Percentiles rank a stretch among this genome's conserved stretches.
Evolutionary conservation across 2,113 vertebrate species (phyloP).

Genomic region (Myrmecobius fasciatus): DNA sequence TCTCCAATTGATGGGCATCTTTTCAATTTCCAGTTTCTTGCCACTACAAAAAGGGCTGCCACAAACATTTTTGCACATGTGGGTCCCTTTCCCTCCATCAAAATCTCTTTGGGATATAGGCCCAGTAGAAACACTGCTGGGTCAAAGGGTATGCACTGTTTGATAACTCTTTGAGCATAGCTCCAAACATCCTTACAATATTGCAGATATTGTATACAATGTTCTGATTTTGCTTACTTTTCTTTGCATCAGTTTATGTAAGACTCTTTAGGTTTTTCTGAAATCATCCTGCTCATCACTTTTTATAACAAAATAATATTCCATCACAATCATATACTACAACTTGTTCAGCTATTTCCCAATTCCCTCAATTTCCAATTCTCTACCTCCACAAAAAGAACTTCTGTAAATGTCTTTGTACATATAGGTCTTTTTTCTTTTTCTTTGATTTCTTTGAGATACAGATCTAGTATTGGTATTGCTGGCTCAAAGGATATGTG

Average conservation of each 20-base stretch:
- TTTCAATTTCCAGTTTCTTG: too few relatives aligned
- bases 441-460: not conserved
- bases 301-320: not conserved
- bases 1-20: too few relatives aligned
- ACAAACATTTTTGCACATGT: too few relatives aligned
- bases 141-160: too few relatives aligned
- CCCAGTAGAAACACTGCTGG: too few relatives aligned
- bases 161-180: too few relatives aligned
- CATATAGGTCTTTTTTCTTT: not conserved
- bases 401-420: not conserved
- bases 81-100: too few relatives aligned
- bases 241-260: not conserved
- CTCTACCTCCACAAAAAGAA: not conserved
- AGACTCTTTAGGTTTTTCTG: not conserved
- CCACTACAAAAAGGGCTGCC: too few relatives aligned
- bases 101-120: too few relatives aligned
- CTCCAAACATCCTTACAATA: too few relatives aligned
- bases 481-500: not conserved
- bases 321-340: not conserved
- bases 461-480: not conserved
- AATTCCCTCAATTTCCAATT: not conserved
- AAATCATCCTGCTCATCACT: not conserved
- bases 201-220: not conserved
- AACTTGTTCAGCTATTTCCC: not conserved
- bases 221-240: not conserved